Evolutionary conservation across 2,888 invertebrate genomes (phyloP).

Genomic region (Chromoteleia sp.): DNA sequence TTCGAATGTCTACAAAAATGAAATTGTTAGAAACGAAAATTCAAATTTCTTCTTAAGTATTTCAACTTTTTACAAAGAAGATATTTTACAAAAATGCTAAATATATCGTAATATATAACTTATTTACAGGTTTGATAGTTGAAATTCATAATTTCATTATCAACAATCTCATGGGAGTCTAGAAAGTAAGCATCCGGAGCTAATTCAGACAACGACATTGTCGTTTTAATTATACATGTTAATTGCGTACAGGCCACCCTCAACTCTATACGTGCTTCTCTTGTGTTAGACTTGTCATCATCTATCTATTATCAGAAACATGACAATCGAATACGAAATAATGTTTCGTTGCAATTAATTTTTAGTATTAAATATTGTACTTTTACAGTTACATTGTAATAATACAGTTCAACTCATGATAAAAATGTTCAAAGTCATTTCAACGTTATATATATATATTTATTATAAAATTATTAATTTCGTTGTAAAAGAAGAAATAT

Average conservation of each 20-base stretch:
- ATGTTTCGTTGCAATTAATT: slow-evolving; percentile 25
- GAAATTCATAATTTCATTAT: slow-evolving; percentile 75
- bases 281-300: slow-evolving; percentile 75
- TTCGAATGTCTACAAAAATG: too few relatives aligned
- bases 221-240: slow-evolving; percentile 82
- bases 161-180: slow-evolving; percentile 78
- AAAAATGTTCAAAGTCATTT: too few relatives aligned
- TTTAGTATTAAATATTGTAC: background rate
- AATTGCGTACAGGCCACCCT: slow-evolving; percentile 80
- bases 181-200: slow-evolving; percentile 76
- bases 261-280: slow-evolving; percentile 73
- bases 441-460: too few relatives aligned
- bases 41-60: background rate
- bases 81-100: slow-evolving; percentile 24
- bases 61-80: background rate
- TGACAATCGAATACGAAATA: slow-evolving; percentile 61
- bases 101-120: slow-evolving; percentile 46
- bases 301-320: slow-evolving; percentile 66
- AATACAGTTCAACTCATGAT: too few relatives aligned
- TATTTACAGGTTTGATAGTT: slow-evolving; percentile 61
- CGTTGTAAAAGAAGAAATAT: too few relatives aligned
- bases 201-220: slow-evolving; percentile 79
- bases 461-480: too few relatives aligned
- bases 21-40: background rate
- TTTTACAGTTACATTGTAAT: too few relatives aligned